Evolutionary conservation across 2,797 vertebrate species (phyloP).

Genomic region (Melanotaenia boesemani): DNA sequence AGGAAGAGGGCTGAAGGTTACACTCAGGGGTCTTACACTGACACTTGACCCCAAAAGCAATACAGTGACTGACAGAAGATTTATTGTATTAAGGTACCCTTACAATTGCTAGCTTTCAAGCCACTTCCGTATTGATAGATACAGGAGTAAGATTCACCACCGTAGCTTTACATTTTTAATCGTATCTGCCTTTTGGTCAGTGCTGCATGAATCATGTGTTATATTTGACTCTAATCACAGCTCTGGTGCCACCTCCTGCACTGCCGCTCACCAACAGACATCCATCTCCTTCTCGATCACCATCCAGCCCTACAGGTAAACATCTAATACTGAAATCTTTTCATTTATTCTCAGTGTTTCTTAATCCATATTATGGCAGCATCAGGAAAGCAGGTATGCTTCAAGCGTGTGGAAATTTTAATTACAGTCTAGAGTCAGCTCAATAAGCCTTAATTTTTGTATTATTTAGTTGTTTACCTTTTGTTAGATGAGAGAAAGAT

Average conservation of each 20-base stretch:
- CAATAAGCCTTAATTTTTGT: too few relatives aligned
- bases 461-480: too few relatives aligned
- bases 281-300: conserved; percentile 56
- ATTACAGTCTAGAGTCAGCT: too few relatives aligned
- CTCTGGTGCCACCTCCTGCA: conserved; percentile 55
- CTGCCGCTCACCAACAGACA: conserved; percentile 43
- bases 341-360: neutral
- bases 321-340: neutral
- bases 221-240: conserved; percentile 48
- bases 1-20: conserved; percentile 7
- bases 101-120: neutral
- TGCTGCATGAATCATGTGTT: conserved; percentile 44
- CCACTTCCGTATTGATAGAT: neutral
- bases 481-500: too few relatives aligned
- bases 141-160: conserved; percentile 19
- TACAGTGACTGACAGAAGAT: conserved; percentile 20
- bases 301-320: conserved; percentile 70
- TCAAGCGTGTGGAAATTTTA: too few relatives aligned
- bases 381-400: neutral
- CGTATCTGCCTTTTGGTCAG: conserved; percentile 21
- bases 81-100: neutral
- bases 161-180: conserved; percentile 14
- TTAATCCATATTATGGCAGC: neutral
- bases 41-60: conserved; percentile 24
- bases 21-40: conserved; percentile 3